Evolutionary conservation across 1,140 invertebrate genomes (phyloP).

Genomic region (Daktulosphaira vitifoliae): DNA sequence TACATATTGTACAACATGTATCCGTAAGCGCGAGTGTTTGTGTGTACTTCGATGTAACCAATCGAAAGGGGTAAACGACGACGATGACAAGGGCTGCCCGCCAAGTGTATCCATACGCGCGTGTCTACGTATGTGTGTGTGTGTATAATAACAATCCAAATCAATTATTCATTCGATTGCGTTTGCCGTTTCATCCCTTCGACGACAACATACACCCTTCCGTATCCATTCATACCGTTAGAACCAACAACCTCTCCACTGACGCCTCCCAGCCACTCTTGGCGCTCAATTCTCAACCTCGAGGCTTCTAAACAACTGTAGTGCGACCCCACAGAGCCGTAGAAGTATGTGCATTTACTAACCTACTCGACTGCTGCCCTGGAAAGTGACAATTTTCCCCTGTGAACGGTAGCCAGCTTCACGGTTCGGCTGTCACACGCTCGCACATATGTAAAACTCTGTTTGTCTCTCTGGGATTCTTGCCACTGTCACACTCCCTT

Average conservation of each 20-base stretch:
- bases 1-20: neutral
- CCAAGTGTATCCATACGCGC: neutral
- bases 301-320: slow-evolving; percentile 32
- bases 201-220: slow-evolving; percentile 39
- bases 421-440: neutral
- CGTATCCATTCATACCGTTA: slow-evolving; percentile 41
- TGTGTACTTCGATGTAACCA: slow-evolving; percentile 8
- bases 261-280: slow-evolving; percentile 41
- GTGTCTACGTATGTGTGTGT: neutral
- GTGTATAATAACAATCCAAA: slow-evolving; percentile 37
- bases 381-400: slow-evolving; percentile 11
- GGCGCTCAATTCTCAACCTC: slow-evolving; percentile 42
- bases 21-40: too few relatives aligned
- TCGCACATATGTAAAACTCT: too few relatives aligned
- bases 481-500: neutral
- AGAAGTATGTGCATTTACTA: neutral
- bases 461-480: neutral
- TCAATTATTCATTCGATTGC: slow-evolving; percentile 38
- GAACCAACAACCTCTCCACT: slow-evolving; percentile 37
- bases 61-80: slow-evolving; percentile 33
- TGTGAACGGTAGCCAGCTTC: neutral
- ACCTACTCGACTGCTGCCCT: neutral
- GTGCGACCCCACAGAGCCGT: slow-evolving; percentile 17
- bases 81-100: slow-evolving; percentile 22
- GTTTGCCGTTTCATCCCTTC: slow-evolving; percentile 36